Base-by-base conservation (phyloP, 2,888 invertebrate genomes). In the Halocaridina rubra region DNA sequence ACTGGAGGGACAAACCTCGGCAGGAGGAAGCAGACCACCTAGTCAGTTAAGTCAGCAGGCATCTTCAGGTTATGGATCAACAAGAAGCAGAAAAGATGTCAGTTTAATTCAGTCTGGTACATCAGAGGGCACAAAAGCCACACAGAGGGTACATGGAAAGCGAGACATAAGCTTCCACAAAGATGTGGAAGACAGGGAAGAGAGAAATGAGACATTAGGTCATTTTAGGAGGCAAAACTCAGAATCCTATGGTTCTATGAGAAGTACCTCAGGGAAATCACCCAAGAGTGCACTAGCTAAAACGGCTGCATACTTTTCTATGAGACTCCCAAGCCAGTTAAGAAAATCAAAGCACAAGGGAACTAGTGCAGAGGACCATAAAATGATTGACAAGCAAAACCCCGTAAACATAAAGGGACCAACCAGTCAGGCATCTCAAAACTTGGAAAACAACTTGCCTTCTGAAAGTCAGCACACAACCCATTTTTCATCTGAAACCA, bases 11-110 rank as follows among this genome's bases (percentile, higher is more conserved):
- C 32, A 29, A 39, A 24, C 71, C 10, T 69, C 30, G 86, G 78
- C 33, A 72, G 88, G 88, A 88, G 89, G 88, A 88, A 89, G 89
- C 88, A 89, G 91, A 69, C 91, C 91, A 24, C 89, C 91, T 16
- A 91, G 91, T 89, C 90, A 91, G 85, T 89, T 91, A 84, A 91
- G 91, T 88, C 90, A 91, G 77, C 90, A 90, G 76, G 91, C 91
- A 33, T 92, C 92, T 72, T 92, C 92, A 74, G 92, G 92, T 75
- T 92, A 92, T 89, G 92, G 92, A 71, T 92, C 92, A 24, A 92
- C 92, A 46, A 90, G 92, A 78, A 92, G 79, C 76, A 46, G 71
- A 33, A 87, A 82, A 75, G 82, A 76, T 67, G 80, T 80, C 61
- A 76, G 59, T 53, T 71, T 80, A 27, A 75, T 39, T 19, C 72